Conservation (phyloP, 1,140 invertebrate species). For the Heterodera carotae region DNA sequence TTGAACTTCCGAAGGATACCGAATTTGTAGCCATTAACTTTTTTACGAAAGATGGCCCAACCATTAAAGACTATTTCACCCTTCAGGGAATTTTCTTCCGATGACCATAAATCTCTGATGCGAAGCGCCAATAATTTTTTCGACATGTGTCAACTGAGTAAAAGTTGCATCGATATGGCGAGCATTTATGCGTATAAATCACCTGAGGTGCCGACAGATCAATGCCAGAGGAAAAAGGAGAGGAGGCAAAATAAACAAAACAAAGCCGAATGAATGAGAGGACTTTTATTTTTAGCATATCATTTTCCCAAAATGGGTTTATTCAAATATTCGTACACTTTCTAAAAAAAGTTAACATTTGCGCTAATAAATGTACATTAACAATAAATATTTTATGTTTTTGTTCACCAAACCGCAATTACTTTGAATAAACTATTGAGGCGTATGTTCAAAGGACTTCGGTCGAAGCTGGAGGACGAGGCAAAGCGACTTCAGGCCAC, state of each 20-base stretch:
- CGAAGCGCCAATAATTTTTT: conserved; percentile 34
- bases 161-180: conserved; percentile 24
- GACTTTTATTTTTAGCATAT: too few species aligned
- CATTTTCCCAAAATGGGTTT: too few species aligned
- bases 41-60: conserved; percentile 24
- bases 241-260: not conserved
- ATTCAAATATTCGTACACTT: too few species aligned
- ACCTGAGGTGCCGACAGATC: not conserved
- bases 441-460: conserved; percentile 50
- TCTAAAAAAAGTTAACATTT: not conserved
- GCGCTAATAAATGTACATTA: too few species aligned
- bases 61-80: conserved; percentile 10
- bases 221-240: not conserved
- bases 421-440: too few species aligned
- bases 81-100: conserved; percentile 30
- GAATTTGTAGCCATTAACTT: too few species aligned
- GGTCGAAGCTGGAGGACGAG: conserved; percentile 47
- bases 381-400: too few species aligned
- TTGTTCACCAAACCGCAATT: too few species aligned
- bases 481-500: conserved; percentile 41
- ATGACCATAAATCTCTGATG: conserved; percentile 31
- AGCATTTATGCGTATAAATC: conserved; percentile 5
- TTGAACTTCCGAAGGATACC: too few species aligned
- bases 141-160: conserved; percentile 35
- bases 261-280: too few species aligned